Evolutionary conservation across 2,113 vertebrate genomes (phyloP), one percentile per base, ranked within the genome.

Genomic region (Dascyllus trimaculatus): DNA sequence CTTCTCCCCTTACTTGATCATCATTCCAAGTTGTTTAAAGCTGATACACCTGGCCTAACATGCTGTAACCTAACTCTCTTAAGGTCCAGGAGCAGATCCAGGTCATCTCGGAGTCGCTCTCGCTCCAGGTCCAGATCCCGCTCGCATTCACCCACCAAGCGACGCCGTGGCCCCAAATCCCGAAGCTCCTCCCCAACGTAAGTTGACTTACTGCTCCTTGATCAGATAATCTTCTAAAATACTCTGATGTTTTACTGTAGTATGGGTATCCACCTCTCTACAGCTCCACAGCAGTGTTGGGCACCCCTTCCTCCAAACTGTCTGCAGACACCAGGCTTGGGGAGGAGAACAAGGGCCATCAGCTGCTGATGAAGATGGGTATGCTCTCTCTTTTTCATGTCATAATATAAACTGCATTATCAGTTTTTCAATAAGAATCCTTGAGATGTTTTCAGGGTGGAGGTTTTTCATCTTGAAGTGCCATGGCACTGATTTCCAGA

Each of bases 141-240:
- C 0, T 98, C 97, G 0, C 96, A 94, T 9, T 99, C 98, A 0
- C 97, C 98, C 0, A 91, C 93, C 21, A 95, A 97, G 83, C 94
- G 93, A 53, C 95, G 94, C 7, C 95, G 93, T 29, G 84, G 78
- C 0, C 93, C 93, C 0, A 93, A 96, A 45, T 98, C 97, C 0
- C 92, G 96, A 59, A 98, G 98, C 82, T 92, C 96, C 18, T 97
- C 97, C 1, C 97, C 97, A 60, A 95, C 96, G 98, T 98, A 94
- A 96, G 97, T 90, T 46, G 15, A 15, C 18, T 32, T 0, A 22
- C n/a, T 21, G 1, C 24, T 35, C 11, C 63, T 54, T 53, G 0
- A 18, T 52, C n/a, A 40, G 21, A 25, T 4, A 25, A 11, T 65
- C 10, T 29, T n/a, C 4, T 21, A 10, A 43, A 15, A 1, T 56